Evolutionary conservation across 2,797 vertebrate genomes (phyloP).

Genomic region (Malacoctenus gilli): DNA sequence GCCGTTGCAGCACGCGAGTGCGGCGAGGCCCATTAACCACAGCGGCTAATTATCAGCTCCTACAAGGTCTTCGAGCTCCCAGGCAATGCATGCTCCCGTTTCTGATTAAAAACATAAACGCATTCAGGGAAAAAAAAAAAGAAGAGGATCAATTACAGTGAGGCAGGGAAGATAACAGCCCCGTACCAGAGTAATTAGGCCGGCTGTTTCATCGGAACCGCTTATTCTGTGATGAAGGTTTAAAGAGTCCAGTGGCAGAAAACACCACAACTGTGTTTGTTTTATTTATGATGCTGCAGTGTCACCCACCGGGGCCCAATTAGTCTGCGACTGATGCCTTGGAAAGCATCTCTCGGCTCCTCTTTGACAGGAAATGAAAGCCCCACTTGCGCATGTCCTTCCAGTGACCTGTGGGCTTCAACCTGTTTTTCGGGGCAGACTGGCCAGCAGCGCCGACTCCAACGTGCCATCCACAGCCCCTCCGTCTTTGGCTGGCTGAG

Average conservation of each 20-base stretch:
- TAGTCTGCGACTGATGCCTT: constrained; percentile 89
- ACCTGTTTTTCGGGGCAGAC: constrained; percentile 58
- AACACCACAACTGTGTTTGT: constrained; percentile 87
- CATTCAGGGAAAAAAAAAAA: constrained; percentile 39
- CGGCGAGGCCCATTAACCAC: constrained; percentile 87
- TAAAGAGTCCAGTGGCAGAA: constrained; percentile 83
- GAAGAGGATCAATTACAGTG: constrained; percentile 77
- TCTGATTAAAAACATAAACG: constrained; percentile 87
- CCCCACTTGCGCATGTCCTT: constrained; percentile 83
- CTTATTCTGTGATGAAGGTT: constrained; percentile 80
- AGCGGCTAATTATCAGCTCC: constrained; percentile 92
- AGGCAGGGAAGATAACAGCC: constrained; percentile 77
- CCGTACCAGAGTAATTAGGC: constrained; percentile 86
- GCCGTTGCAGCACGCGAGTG: constrained; percentile 61
- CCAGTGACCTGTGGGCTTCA: constrained; percentile 81
- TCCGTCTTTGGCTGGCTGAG: constrained; percentile 2
- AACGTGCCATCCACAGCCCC: too few relatives aligned
- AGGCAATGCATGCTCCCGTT: constrained; percentile 85
- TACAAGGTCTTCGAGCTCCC: constrained; percentile 85
- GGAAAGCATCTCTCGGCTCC: constrained; percentile 77
- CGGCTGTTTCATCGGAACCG: constrained; percentile 79
- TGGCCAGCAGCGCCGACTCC: constrained; percentile 39
- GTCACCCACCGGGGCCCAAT: constrained; percentile 94
- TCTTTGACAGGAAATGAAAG: constrained; percentile 79
- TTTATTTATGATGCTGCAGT: constrained; percentile 86